Evolutionary conservation across 2,113 vertebrate genomes (phyloP), one percentile per base, ranked within the genome.

Genomic region (Pristiophorus japonicus): DNA sequence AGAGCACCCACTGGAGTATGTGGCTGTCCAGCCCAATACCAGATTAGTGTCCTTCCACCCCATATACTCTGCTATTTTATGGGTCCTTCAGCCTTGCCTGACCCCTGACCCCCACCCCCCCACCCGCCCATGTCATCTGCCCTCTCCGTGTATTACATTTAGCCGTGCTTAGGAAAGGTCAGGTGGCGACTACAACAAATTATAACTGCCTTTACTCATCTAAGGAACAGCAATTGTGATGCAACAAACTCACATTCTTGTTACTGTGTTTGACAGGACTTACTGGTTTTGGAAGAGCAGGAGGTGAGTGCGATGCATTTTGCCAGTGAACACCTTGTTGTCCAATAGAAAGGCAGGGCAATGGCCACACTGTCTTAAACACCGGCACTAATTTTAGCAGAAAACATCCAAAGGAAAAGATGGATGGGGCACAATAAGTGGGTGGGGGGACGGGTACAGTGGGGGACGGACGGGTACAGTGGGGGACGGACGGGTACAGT

Each of bases 221-320:
- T 73, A 87, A 94, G 2, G 62, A 51, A 38, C 45, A 95, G 45
- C 87, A 90, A 59, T 42, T 95, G 27, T 92, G 59, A n/a, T 63
- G 47, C 16, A 51, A 27, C 2, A 70, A 45, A 66, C 45, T 90
- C 18, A 18, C 30, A 10, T 27, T 70, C 42, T 94, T 96, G 95
- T 95, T 95, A 96, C 96, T 95, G 97, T 96, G 95, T 96, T 97
- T 97, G 95, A 95, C 97, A 99, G 99, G 99, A 99, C 96, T 98
- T 99, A 97, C 97, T 99, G 97, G 99, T 99, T 97, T 96, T 99
- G 96, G 99, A 99, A 96, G 99, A 99, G 95, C 99, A 99, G 97
- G 99, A 99, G 98, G 99, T 99, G 96, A 97, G 96, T 95, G 2
- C 87, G 87, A 87, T 95, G 55, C 59, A 59, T 59, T 59, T 59